Evolutionary conservation across 2,888 invertebrate genomes (phyloP).

Genomic region (Ypsolopha scabrella): DNA sequence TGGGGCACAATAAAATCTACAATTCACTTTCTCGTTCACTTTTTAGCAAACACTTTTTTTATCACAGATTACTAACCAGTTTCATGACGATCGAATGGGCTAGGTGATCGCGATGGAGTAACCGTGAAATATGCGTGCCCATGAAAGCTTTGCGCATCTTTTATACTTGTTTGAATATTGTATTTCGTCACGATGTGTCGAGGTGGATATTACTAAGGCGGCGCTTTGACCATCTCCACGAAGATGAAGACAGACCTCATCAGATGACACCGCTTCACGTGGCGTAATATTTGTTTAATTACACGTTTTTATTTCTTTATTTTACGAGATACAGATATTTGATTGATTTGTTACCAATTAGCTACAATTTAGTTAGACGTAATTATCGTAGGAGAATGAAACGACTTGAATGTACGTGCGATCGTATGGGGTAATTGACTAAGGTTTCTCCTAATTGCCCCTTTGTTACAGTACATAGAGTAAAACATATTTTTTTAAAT

Average conservation of each 20-base stretch:
- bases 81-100: conserved; percentile 14
- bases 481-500: too few species aligned
- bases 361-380: background rate
- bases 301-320: background rate
- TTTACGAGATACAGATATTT: background rate
- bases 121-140: background rate
- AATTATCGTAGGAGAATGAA: too few species aligned
- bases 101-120: background rate
- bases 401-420: too few species aligned
- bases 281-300: conserved; percentile 1
- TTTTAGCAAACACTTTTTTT: background rate
- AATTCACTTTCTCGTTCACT: background rate
- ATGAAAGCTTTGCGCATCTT: conserved; percentile 1
- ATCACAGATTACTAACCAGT: conserved; percentile 18
- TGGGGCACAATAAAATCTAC: too few species aligned
- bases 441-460: too few species aligned
- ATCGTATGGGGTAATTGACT: too few species aligned
- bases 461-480: too few species aligned
- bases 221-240: background rate
- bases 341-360: conserved; percentile 1
- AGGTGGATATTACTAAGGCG: background rate
- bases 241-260: background rate
- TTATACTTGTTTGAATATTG: conserved; percentile 3
- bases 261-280: background rate
- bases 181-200: conserved; percentile 1